Percentiles rank a stretch among this genome's conserved stretches.
Evolutionary conservation across 1,140 invertebrate genomes (phyloP).

Genomic region (Lucilia cuprina): DNA sequence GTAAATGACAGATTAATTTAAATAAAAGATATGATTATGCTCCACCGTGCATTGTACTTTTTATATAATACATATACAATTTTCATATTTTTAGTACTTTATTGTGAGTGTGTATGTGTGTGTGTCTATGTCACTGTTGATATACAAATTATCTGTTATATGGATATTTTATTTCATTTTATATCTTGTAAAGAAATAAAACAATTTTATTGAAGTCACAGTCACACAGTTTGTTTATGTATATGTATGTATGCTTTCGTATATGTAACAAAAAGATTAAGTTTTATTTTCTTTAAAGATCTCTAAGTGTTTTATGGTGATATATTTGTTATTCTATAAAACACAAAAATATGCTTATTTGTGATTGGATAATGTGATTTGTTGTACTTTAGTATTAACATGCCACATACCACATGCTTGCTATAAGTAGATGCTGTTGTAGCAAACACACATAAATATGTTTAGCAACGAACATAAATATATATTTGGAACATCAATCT

Average conservation of each 20-base stretch:
- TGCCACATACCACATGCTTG: background rate
- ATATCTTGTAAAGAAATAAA: constrained; percentile 5
- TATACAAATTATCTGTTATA: constrained; percentile 58
- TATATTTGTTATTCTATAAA: constrained; percentile 23
- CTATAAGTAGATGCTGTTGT: background rate
- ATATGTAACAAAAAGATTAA: background rate
- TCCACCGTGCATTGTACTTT: too few relatives aligned
- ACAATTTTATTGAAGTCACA: background rate
- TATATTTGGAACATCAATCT: background rate
- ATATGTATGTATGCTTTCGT: background rate
- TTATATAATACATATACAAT: too few relatives aligned
- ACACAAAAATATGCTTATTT: background rate
- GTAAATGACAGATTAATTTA: too few relatives aligned
- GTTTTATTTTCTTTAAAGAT: constrained; percentile 16
- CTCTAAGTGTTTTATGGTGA: constrained; percentile 29
- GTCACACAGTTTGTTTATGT: background rate
- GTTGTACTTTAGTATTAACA: background rate
- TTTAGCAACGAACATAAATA: background rate
- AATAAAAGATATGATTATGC: too few relatives aligned
- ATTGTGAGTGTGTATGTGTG: background rate
- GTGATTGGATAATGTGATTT: constrained; percentile 22
- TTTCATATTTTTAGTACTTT: background rate
- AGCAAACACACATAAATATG: background rate
- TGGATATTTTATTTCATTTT: constrained; percentile 4
- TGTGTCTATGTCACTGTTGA: constrained; percentile 45